Conservation (phyloP, 2,797 vertebrate species). For the Geotrypetes seraphini region DNA sequence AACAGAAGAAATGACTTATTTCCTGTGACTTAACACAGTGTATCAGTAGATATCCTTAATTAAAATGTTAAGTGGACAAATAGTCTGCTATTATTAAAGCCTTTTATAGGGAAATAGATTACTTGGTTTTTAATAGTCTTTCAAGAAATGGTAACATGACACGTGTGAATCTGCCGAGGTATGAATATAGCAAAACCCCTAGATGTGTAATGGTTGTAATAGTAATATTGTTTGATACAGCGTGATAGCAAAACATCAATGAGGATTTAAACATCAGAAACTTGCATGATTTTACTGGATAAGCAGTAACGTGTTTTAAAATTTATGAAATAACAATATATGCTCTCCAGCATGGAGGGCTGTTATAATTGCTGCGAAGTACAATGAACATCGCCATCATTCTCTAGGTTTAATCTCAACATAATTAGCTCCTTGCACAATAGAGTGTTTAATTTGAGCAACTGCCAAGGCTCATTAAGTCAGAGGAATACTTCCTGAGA, state of each 20-base stretch:
- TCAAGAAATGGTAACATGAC: constrained; percentile 17
- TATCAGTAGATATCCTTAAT: constrained; percentile 13
- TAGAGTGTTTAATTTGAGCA: constrained; percentile 60
- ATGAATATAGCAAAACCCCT: constrained; percentile 21
- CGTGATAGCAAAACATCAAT: background rate
- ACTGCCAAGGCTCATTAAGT: constrained; percentile 57
- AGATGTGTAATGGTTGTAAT: background rate
- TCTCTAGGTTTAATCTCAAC: constrained; percentile 53
- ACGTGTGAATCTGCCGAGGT: constrained; percentile 1
- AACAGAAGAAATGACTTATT: no score
- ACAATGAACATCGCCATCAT: constrained; percentile 47
- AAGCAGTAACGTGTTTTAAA: constrained; percentile 29
- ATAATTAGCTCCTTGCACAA: constrained; percentile 62
- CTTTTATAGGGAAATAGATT: constrained; percentile 12
- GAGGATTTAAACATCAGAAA: constrained; percentile 19
- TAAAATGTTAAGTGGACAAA: constrained; percentile 26
- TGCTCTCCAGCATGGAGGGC: constrained; percentile 30
- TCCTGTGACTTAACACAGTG: constrained; percentile 5
- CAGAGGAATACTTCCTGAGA: constrained; percentile 50
- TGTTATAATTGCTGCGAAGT: constrained; percentile 42
- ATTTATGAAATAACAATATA: constrained; percentile 39
- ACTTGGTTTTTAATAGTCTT: constrained; percentile 22
- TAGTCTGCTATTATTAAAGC: constrained; percentile 16
- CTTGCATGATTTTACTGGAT: constrained; percentile 26
- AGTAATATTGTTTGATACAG: constrained; percentile 4